phyloP scores from a whole-genome alignment of 1,140 invertebrate genomes.

The Drosophila guanche region DNA sequence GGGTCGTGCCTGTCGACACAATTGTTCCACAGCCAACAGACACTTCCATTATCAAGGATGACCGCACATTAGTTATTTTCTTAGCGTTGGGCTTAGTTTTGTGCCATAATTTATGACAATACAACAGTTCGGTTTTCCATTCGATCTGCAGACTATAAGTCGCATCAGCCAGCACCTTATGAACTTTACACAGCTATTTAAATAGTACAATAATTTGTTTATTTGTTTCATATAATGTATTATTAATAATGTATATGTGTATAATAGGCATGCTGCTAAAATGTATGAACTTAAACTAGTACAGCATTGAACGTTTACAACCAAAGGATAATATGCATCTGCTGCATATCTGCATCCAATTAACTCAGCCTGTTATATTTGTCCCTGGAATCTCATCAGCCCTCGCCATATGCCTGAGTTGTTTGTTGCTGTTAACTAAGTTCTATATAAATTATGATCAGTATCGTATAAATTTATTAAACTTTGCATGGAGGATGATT shows the following conservation, averaged over 20 bases:
- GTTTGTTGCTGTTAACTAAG: conserved; percentile 40
- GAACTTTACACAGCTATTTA: too few relatives aligned
- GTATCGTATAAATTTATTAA: conserved; percentile 31
- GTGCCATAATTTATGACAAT: too few relatives aligned
- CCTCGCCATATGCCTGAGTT: conserved; percentile 43
- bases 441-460: conserved; percentile 24
- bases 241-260: conserved; percentile 27
- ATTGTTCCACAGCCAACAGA: too few relatives aligned
- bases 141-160: too few relatives aligned
- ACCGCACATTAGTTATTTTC: too few relatives aligned
- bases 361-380: conserved; percentile 38
- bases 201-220: conserved; percentile 3
- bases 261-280: conserved; percentile 52
- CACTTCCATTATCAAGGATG: too few relatives aligned
- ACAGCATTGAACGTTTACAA: conserved; percentile 68
- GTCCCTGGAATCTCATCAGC: conserved; percentile 46
- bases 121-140: too few relatives aligned
- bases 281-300: conserved; percentile 49
- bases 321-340: conserved; percentile 34
- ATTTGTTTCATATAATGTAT: conserved; percentile 34
- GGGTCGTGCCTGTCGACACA: too few relatives aligned
- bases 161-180: too few relatives aligned
- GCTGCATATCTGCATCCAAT: conserved; percentile 3
- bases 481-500: conserved; percentile 7
- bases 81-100: too few relatives aligned